Evolutionary conservation across 2,797 vertebrate genomes (phyloP).

Genomic region (Sebastes steindachneri): DNA sequence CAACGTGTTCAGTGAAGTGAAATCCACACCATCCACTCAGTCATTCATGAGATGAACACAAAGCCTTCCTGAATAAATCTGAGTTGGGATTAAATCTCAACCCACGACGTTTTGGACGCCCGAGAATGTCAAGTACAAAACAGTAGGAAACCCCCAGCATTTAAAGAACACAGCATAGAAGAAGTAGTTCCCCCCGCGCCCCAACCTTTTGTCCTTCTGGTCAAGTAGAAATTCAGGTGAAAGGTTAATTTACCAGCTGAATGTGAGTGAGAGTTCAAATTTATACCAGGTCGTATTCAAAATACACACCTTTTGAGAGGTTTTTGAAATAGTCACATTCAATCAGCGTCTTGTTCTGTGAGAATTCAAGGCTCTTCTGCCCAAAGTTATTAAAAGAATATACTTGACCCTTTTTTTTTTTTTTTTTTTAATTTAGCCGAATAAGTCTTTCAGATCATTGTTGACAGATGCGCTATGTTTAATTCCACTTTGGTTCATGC

Average conservation of each 20-base stretch:
- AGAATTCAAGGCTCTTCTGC: constrained; percentile 41
- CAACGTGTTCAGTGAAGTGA: constrained; percentile 2
- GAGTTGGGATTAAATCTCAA: constrained; percentile 41
- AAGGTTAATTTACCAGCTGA: constrained; percentile 42
- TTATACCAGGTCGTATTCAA: constrained; percentile 51
- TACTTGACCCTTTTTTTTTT: neutral
- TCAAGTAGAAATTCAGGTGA: constrained; percentile 56
- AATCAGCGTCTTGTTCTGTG: constrained; percentile 33
- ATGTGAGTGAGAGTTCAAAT: constrained; percentile 29
- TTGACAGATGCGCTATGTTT: constrained; percentile 91
- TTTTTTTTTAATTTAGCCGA: constrained; percentile 83
- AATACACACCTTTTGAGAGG: constrained; percentile 40
- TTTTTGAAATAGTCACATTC: constrained; percentile 60
- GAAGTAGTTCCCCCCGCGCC: constrained; percentile 16
- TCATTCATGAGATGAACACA: constrained; percentile 34
- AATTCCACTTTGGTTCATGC: constrained; percentile 83
- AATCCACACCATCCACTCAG: neutral
- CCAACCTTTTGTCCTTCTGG: constrained; percentile 30
- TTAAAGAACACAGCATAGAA: constrained; percentile 67
- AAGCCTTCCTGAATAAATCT: constrained; percentile 41
- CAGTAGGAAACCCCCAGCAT: constrained; percentile 75
- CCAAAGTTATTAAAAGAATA: constrained; percentile 46
- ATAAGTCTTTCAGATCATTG: constrained; percentile 97
- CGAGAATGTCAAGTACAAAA: constrained; percentile 72
- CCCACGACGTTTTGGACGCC: constrained; percentile 15